Conservation (phyloP, 2,888 invertebrate species). For the Andrena bicolor region DNA sequence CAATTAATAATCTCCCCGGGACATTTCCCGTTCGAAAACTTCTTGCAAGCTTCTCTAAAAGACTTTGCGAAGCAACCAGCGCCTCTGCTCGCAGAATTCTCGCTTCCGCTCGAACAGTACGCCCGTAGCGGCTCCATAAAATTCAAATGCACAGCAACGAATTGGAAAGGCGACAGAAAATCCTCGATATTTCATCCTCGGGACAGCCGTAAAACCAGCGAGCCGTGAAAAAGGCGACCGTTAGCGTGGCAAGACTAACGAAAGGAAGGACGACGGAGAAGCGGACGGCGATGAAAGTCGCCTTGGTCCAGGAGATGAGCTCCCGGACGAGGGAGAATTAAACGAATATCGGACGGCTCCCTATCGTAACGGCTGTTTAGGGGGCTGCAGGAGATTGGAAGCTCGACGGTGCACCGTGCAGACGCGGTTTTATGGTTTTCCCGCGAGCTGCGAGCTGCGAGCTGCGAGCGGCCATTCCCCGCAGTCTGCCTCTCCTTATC, state of each 20-base stretch:
- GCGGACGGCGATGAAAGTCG: neutral
- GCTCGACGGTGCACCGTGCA: conserved; percentile 69
- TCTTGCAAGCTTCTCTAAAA: too few relatives aligned
- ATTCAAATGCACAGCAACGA: neutral
- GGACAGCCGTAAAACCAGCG: conserved; percentile 30
- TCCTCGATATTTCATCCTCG: conserved; percentile 19
- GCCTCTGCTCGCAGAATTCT: neutral
- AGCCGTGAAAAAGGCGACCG: conserved; percentile 23
- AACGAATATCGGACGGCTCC: conserved; percentile 51
- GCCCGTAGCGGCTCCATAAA: conserved; percentile 1
- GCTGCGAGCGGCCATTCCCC: conserved; percentile 73
- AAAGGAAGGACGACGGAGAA: conserved; percentile 13
- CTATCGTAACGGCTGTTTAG: conserved; percentile 47
- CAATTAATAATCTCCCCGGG: too few relatives aligned
- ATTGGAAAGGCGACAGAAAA: conserved; percentile 1
- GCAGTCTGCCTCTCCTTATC: conserved; percentile 69
- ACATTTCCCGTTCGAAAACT: too few relatives aligned
- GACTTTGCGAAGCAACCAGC: too few relatives aligned
- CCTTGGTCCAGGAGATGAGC: neutral
- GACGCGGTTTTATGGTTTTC: conserved; percentile 79
- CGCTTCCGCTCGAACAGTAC: neutral
- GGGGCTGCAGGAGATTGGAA: conserved; percentile 66
- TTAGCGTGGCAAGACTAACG: conserved; percentile 4
- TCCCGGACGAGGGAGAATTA: conserved; percentile 27
- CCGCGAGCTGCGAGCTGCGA: conserved; percentile 79